Evolutionary conservation across 2,888 invertebrate genomes (phyloP).

Genomic region (Syrista parreyssii): DNA sequence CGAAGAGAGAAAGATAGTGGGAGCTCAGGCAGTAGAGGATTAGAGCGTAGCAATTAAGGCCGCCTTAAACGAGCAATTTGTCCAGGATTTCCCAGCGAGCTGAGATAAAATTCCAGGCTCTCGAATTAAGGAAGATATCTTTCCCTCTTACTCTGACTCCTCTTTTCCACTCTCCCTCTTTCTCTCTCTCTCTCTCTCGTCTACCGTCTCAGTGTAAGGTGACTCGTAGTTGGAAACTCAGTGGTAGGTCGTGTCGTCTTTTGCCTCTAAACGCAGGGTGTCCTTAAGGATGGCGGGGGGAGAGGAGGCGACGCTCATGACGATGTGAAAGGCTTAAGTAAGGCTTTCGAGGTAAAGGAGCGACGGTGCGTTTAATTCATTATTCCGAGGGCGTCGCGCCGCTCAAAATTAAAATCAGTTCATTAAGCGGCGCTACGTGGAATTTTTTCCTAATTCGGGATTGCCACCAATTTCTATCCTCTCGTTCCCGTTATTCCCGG

Average conservation of each 20-base stretch:
- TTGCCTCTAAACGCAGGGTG: neutral
- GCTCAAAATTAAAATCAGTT: conserved; percentile 52
- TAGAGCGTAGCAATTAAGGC: conserved; percentile 1
- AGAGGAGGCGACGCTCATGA: too few relatives aligned
- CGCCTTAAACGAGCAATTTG: conserved; percentile 9
- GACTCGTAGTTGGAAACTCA: conserved; percentile 10
- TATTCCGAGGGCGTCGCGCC: conserved; percentile 43
- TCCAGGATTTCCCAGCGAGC: conserved; percentile 1
- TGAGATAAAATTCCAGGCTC: conserved; percentile 8
- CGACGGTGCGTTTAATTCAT: conserved; percentile 40
- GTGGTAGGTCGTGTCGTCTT: conserved; percentile 13
- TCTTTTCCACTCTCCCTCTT: neutral
- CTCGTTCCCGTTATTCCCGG: too few relatives aligned
- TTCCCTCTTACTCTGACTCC: conserved; percentile 5
- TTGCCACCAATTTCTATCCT: too few relatives aligned
- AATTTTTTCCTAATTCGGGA: conserved; percentile 36
- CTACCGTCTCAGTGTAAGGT: conserved; percentile 12
- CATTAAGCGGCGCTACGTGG: conserved; percentile 48
- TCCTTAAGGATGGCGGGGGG: too few relatives aligned
- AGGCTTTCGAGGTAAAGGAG: neutral
- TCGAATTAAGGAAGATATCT: conserved; percentile 3
- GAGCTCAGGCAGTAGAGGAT: neutral
- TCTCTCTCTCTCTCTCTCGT: conserved; percentile 10
- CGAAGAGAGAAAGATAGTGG: too few relatives aligned
- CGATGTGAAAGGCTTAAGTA: neutral